Evolutionary conservation across 2,888 invertebrate species (phyloP).

Genomic region (Athripsodes cinereus): DNA sequence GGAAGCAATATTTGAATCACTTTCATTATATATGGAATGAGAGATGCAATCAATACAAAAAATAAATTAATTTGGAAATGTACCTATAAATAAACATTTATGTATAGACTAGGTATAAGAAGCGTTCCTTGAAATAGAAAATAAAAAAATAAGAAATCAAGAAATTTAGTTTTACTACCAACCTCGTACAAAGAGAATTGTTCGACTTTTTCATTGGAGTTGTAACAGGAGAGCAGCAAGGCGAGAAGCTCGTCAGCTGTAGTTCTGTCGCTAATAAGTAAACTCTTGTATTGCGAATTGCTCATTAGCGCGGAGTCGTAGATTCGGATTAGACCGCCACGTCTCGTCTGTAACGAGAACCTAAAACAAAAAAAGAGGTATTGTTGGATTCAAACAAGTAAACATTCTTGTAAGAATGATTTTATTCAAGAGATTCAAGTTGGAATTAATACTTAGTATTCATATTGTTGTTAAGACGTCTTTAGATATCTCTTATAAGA

Average conservation of each 20-base stretch:
- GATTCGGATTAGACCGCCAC: slow-evolving; percentile 87
- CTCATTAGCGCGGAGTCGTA: slow-evolving; percentile 88
- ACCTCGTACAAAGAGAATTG: slow-evolving; percentile 86
- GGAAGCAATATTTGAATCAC: too few relatives aligned
- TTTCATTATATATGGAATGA: too few relatives aligned
- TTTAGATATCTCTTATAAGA: too few relatives aligned
- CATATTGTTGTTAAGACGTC: too few relatives aligned
- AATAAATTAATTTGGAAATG: too few relatives aligned
- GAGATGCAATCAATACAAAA: too few relatives aligned
- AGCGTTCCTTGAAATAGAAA: too few relatives aligned
- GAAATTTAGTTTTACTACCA: slow-evolving; percentile 31
- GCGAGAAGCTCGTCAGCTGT: slow-evolving; percentile 83
- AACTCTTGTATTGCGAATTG: slow-evolving; percentile 87
- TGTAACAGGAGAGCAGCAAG: slow-evolving; percentile 78
- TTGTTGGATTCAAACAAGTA: neutral
- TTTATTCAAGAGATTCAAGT: too few relatives aligned
- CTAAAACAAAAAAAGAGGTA: slow-evolving; percentile 37
- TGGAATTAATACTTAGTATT: too few relatives aligned
- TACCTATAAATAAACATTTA: too few relatives aligned
- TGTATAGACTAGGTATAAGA: too few relatives aligned
- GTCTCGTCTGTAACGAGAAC: slow-evolving; percentile 81
- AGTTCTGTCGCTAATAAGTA: slow-evolving; percentile 83
- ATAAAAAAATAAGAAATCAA: neutral
- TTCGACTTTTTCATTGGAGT: slow-evolving; percentile 75
- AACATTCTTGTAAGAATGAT: neutral